These are phyloP conservation scores for Perodicticus potto DNA, from an alignment of 2,797 vertebrate genomes.

Conservation along the genomic window DNA sequence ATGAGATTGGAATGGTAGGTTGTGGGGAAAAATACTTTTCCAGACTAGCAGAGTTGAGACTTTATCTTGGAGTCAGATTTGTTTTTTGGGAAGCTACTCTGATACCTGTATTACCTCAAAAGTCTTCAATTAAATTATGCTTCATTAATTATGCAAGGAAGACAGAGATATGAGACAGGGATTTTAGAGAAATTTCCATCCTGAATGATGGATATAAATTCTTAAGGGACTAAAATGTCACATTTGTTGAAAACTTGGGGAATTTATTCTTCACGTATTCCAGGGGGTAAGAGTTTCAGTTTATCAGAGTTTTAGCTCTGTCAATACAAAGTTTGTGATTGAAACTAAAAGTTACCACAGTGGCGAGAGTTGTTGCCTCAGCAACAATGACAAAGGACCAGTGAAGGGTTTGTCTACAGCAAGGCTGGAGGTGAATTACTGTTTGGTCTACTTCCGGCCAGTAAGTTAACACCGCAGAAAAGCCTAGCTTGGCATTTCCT, in stretches of 20 bases:
- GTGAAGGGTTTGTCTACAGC: slow-evolving; percentile 34
- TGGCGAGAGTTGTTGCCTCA: slow-evolving; percentile 50
- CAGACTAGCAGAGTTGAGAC: background rate
- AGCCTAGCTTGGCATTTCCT: slow-evolving; percentile 73
- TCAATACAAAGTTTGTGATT: slow-evolving; percentile 58
- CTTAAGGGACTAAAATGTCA: background rate
- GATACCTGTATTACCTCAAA: background rate
- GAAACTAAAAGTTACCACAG: slow-evolving; percentile 61
- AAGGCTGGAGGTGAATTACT: slow-evolving; percentile 62
- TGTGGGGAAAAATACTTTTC: background rate
- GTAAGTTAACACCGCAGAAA: slow-evolving; percentile 75
- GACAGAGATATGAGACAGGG: background rate
- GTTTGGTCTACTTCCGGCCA: slow-evolving; percentile 64
- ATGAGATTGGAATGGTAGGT: background rate
- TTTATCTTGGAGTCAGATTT: background rate
- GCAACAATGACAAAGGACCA: slow-evolving; percentile 61
- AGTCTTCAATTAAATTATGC: background rate
- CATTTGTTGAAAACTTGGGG: background rate
- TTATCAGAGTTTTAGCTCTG: slow-evolving; percentile 38
- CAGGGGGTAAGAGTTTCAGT: slow-evolving; percentile 11
- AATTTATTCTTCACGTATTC: background rate
- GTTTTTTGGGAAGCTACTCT: background rate
- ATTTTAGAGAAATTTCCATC: background rate
- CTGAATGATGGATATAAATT: background rate
- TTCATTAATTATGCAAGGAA: background rate